These are phyloP conservation scores for Sturmia bella DNA, from an alignment of 2,888 invertebrate genomes.

Conservation along the genomic window DNA sequence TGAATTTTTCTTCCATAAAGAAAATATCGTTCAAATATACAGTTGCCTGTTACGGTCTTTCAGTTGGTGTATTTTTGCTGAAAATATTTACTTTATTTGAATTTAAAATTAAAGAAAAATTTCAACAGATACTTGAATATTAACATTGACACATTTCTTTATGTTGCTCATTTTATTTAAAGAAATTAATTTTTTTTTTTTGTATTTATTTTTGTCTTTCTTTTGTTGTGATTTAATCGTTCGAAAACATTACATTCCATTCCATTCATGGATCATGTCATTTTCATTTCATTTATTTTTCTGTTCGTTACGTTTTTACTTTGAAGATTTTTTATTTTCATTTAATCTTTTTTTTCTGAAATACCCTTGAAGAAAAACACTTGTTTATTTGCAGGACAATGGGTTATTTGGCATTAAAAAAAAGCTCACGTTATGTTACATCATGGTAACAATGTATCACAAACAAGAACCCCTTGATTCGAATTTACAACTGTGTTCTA, in stretches of 20 bases:
- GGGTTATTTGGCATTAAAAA: constrained; percentile 45
- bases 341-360: neutral
- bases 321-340: neutral
- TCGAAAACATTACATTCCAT: constrained; percentile 40
- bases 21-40: too few species aligned
- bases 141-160: constrained; percentile 36
- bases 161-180: neutral
- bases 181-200: neutral
- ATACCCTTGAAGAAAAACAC: constrained; percentile 2
- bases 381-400: constrained; percentile 13
- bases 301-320: neutral
- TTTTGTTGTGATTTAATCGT: constrained; percentile 16
- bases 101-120: constrained; percentile 9
- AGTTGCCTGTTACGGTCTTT: constrained; percentile 15
- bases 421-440: constrained; percentile 31
- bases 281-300: constrained; percentile 40
- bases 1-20: too few species aligned
- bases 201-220: neutral
- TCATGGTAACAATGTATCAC: neutral
- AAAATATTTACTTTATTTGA: neutral
- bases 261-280: constrained; percentile 30
- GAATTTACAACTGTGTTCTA: constrained; percentile 31
- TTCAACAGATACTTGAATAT: constrained; percentile 32
- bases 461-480: constrained; percentile 40
- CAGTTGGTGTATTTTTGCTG: neutral